A percentile compares a stretch with the other conserved stretches of the same genome.
Evolutionary conservation across 2,888 invertebrate species (phyloP).

Genomic region (Melinaea menophilus): DNA sequence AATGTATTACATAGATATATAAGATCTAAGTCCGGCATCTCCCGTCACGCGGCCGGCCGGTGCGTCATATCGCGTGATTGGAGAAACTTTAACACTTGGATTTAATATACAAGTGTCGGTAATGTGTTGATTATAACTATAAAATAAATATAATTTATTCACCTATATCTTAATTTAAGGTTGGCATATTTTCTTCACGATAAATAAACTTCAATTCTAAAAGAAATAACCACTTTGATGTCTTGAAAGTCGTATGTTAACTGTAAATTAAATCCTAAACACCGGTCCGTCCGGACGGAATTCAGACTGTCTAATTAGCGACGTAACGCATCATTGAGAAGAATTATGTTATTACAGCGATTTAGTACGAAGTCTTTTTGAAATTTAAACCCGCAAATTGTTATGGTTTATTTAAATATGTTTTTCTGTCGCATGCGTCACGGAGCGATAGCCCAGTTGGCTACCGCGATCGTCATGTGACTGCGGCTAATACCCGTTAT

Average conservation of each 20-base stretch:
- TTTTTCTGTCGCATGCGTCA: slow-evolving; percentile 58
- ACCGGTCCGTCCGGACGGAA: slow-evolving; percentile 33
- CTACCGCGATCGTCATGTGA: slow-evolving; percentile 59
- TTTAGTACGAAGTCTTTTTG: slow-evolving; percentile 48
- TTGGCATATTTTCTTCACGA: not conserved
- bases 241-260: not conserved
- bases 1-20: not conserved
- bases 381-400: slow-evolving; percentile 55
- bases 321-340: slow-evolving; percentile 51
- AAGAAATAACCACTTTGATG: slow-evolving; percentile 4
- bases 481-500: slow-evolving; percentile 47
- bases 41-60: slow-evolving; percentile 41
- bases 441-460: slow-evolving; percentile 53
- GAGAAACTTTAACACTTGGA: slow-evolving; percentile 19
- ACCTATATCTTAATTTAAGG: too few relatives aligned
- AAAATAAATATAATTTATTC: too few relatives aligned
- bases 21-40: slow-evolving; percentile 33
- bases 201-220: not conserved
- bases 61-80: slow-evolving; percentile 23
- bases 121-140: too few relatives aligned
- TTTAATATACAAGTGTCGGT: too few relatives aligned
- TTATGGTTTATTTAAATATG: slow-evolving; percentile 65
- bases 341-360: slow-evolving; percentile 49
- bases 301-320: slow-evolving; percentile 44
- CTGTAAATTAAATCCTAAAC: slow-evolving; percentile 26